phyloP scores from a whole-genome alignment of 2,888 invertebrate genomes.

The Lamellibrachia columna region DNA sequence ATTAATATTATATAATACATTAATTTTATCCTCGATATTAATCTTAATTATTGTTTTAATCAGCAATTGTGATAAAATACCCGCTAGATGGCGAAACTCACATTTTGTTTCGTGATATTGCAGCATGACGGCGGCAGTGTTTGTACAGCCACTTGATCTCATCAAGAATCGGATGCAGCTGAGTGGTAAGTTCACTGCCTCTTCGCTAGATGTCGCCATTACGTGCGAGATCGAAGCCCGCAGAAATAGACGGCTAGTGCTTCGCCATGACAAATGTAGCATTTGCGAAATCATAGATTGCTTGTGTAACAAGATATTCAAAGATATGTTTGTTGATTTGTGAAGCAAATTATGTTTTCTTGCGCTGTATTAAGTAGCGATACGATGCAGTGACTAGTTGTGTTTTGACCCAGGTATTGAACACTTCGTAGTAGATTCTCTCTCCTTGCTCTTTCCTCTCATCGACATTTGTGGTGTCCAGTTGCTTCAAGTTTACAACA shows the following conservation, averaged over 20 bases:
- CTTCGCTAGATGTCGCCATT: background rate
- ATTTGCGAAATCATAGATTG: no score
- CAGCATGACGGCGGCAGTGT: conserved; percentile 91
- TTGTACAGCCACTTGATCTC: conserved; percentile 96
- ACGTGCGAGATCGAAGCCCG: background rate
- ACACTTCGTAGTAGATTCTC: no score
- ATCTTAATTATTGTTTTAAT: background rate
- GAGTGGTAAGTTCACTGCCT: conserved; percentile 71
- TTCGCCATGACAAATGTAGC: no score
- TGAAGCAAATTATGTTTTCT: no score
- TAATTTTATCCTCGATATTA: no score
- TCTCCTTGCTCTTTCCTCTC: conserved; percentile 83
- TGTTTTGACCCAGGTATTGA: conserved; percentile 43
- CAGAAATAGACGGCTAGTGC: background rate
- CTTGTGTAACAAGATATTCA: no score
- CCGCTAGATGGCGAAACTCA: background rate
- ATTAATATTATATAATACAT: background rate
- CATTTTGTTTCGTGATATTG: conserved; percentile 22
- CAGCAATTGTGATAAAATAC: background rate
- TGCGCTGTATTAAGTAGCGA: no score
- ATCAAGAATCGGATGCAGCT: conserved; percentile 99
- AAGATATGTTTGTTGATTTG: no score
- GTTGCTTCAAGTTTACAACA: conserved; percentile 58
- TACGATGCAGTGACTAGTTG: conserved; percentile 77
- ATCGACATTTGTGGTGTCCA: conserved; percentile 82